phyloP scores from a whole-genome alignment of 2,888 invertebrate genomes.

The Abrostola triplasia region DNA sequence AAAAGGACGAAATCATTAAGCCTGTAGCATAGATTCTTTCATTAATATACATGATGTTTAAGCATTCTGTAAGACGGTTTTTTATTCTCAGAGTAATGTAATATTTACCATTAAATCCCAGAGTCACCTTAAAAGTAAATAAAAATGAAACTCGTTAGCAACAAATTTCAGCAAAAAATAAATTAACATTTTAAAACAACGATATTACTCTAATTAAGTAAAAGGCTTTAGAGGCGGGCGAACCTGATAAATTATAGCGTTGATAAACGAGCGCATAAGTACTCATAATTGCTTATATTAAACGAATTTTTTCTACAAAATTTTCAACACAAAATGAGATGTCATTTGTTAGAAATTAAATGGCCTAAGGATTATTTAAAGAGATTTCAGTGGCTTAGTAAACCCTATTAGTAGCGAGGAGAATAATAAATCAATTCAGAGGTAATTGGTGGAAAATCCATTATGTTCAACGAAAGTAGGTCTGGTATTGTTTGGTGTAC shows the following conservation, averaged over 20 bases:
- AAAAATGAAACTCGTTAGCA: constrained; percentile 13
- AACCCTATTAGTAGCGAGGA: constrained; percentile 10
- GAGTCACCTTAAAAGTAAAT: constrained; percentile 18
- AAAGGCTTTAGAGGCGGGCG: constrained; percentile 16
- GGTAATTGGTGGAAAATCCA: constrained; percentile 56
- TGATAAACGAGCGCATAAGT: constrained; percentile 25
- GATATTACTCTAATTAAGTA: constrained; percentile 34
- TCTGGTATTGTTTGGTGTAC: constrained; percentile 31
- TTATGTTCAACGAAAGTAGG: constrained; percentile 44
- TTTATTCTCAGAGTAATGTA: not conserved
- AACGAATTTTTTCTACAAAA: constrained; percentile 15
- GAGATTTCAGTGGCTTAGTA: constrained; percentile 24
- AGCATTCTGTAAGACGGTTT: no score
- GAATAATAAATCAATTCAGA: constrained; percentile 34
- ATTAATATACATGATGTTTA: no score
- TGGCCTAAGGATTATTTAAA: constrained; percentile 16
- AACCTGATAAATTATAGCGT: constrained; percentile 16
- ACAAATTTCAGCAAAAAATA: constrained; percentile 18
- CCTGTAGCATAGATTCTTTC: no score
- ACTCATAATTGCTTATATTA: constrained; percentile 32
- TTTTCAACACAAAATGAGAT: constrained; percentile 5
- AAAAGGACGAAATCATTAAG: no score
- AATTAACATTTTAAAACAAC: constrained; percentile 24
- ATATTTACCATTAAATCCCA: constrained; percentile 6
- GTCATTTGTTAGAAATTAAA: constrained; percentile 18